These are phyloP conservation scores for Carabus problematicus DNA, from an alignment of 2,888 invertebrate species.

Conservation along the genomic window DNA sequence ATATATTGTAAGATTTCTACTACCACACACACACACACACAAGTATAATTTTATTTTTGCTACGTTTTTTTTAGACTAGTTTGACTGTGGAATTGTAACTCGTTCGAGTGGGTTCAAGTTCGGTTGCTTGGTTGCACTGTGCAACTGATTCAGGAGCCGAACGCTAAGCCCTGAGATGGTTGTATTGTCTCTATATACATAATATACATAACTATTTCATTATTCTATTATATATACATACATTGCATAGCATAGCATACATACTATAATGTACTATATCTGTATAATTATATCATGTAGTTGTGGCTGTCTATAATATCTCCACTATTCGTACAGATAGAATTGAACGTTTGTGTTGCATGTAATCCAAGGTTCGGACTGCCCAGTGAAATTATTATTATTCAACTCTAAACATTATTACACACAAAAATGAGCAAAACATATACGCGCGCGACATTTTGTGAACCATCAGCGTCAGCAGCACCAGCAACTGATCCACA, in stretches of 20 bases:
- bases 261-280: slow-evolving; percentile 40
- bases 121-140: too few species aligned
- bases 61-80: slow-evolving; percentile 38
- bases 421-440: background rate
- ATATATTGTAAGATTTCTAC: slow-evolving; percentile 33
- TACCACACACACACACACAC: too few species aligned
- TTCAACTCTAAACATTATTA: background rate
- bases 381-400: slow-evolving; percentile 35
- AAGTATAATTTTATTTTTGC: slow-evolving; percentile 38
- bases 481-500: too few species aligned
- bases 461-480: background rate
- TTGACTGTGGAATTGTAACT: slow-evolving; percentile 35
- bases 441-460: slow-evolving; percentile 5
- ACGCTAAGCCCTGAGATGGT: slow-evolving; percentile 21
- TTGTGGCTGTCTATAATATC: slow-evolving; percentile 39
- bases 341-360: slow-evolving; percentile 36
- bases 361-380: slow-evolving; percentile 41
- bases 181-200: slow-evolving; percentile 35
- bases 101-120: slow-evolving; percentile 5
- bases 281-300: slow-evolving; percentile 43
- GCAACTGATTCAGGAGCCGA: background rate
- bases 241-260: background rate
- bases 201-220: slow-evolving; percentile 32
- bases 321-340: slow-evolving; percentile 34
- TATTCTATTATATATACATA: slow-evolving; percentile 33